These are phyloP conservation scores for Drosophila chauvacae DNA, from an alignment of 1,140 invertebrate species.

Conservation along the genomic window DNA sequence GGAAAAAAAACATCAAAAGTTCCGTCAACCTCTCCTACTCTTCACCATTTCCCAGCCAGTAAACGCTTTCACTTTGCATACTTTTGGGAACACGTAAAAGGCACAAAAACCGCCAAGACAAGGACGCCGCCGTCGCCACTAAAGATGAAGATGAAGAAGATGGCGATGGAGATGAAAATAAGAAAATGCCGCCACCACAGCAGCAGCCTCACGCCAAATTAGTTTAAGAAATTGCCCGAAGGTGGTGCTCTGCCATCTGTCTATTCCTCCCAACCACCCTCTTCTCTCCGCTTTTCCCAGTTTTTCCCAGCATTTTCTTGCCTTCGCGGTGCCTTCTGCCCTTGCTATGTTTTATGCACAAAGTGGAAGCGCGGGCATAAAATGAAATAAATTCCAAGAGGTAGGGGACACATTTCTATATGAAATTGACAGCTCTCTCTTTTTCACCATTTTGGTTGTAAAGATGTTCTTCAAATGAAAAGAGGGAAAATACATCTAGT, in stretches of 20 bases:
- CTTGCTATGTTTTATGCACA: constrained; percentile 50
- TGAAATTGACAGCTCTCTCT: constrained; percentile 44
- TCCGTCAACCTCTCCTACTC: constrained; percentile 11
- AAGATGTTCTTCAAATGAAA: constrained; percentile 17
- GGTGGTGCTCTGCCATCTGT: constrained; percentile 29
- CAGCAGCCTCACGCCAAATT: constrained; percentile 56
- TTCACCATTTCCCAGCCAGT: constrained; percentile 14
- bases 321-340: not conserved
- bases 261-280: not conserved
- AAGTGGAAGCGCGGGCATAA: constrained; percentile 43
- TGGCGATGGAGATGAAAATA: constrained; percentile 32
- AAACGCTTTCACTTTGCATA: constrained; percentile 52
- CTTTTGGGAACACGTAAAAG: constrained; percentile 45
- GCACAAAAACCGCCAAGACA: constrained; percentile 43
- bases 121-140: constrained; percentile 5
- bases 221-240: constrained; percentile 61
- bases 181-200: constrained; percentile 43
- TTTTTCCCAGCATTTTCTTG: constrained; percentile 1
- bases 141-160: constrained; percentile 2
- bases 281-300: not conserved
- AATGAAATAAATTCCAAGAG: constrained; percentile 51
- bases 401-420: constrained; percentile 27
- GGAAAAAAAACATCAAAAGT: constrained; percentile 48
- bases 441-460: constrained; percentile 14
- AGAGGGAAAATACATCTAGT: constrained; percentile 7